These are phyloP conservation scores for Malurus splendens DNA, from an alignment of 2,797 vertebrate species.

Conservation along the genomic window DNA sequence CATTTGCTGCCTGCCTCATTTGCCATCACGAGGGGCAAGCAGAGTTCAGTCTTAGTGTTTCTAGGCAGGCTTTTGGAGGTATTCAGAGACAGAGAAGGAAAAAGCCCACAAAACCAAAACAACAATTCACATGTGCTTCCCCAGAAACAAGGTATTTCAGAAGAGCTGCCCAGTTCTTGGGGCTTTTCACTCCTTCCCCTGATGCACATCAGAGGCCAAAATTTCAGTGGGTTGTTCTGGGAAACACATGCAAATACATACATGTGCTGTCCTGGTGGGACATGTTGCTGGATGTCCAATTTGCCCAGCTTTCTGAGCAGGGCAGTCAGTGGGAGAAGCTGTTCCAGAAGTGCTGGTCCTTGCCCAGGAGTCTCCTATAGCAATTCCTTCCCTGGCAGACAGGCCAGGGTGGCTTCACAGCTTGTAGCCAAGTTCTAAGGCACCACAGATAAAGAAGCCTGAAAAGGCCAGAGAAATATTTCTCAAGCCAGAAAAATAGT, in stretches of 20 bases:
- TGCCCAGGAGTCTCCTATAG: constrained; percentile 12
- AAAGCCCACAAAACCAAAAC: background rate
- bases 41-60: constrained; percentile 31
- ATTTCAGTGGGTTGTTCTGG: background rate
- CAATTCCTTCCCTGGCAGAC: background rate
- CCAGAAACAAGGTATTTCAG: background rate
- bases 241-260: constrained; percentile 7
- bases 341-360: constrained; percentile 10
- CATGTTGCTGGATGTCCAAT: background rate
- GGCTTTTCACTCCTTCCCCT: background rate
- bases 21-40: background rate
- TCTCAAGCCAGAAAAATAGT: constrained; percentile 36
- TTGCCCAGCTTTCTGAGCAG: background rate
- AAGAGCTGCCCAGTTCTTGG: background rate
- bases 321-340: background rate
- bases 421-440: constrained; percentile 66
- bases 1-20: background rate
- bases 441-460: constrained; percentile 56
- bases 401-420: constrained; percentile 63
- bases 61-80: constrained; percentile 22
- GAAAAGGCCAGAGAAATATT: constrained; percentile 19
- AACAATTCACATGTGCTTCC: background rate
- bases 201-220: background rate
- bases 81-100: background rate
- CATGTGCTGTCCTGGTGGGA: background rate